phyloP scores from a whole-genome alignment of 2,888 invertebrate genomes.

The Cephus sareptanus region DNA sequence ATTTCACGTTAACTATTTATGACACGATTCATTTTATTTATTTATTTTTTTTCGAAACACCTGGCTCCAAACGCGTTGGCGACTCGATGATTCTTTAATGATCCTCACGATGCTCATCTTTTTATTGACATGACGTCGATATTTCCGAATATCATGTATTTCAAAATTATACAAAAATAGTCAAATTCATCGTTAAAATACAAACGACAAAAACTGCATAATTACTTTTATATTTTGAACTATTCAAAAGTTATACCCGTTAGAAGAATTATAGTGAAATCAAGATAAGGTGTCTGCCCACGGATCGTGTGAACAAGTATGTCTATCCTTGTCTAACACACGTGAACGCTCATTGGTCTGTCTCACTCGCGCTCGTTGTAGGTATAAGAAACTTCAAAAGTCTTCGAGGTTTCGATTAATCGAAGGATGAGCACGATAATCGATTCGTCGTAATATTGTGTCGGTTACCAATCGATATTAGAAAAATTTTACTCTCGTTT shows the following conservation, averaged over 20 bases:
- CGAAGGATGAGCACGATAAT: neutral
- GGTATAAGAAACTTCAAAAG: neutral
- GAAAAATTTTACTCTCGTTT: neutral
- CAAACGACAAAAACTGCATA: neutral
- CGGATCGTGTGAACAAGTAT: neutral
- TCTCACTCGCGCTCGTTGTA: neutral
- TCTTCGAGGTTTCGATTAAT: neutral
- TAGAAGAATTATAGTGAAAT: neutral
- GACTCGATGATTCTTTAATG: too few relatives aligned
- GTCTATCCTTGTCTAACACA: neutral
- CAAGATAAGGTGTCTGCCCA: neutral
- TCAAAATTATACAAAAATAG: neutral
- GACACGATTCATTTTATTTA: too few relatives aligned
- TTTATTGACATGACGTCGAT: too few relatives aligned
- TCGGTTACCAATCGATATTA: neutral
- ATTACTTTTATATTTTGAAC: neutral
- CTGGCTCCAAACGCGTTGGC: too few relatives aligned
- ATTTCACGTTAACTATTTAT: too few relatives aligned
- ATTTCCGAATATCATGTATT: neutral
- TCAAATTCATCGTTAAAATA: neutral
- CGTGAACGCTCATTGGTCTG: neutral
- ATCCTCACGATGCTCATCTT: too few relatives aligned
- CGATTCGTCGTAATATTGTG: neutral
- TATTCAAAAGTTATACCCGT: neutral
- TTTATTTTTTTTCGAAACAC: too few relatives aligned